phyloP scores from a whole-genome alignment of 64 coral and sea anemone genomes.

The Trachythela sp. region DNA sequence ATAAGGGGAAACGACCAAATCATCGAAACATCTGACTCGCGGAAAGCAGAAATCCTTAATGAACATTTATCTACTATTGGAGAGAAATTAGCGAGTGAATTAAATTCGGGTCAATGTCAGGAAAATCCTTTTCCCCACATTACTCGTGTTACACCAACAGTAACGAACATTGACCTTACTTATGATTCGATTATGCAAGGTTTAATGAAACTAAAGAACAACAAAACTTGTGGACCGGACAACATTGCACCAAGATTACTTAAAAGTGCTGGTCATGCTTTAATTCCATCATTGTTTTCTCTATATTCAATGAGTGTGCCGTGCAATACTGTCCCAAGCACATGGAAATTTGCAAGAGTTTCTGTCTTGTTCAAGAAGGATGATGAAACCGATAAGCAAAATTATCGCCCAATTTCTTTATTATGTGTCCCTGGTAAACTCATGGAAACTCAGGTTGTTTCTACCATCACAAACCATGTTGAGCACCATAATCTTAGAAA shows the following conservation, averaged over 20 bases:
- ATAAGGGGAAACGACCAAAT: background rate
- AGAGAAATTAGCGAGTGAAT: conserved; percentile 13
- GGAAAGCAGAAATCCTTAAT: conserved; percentile 12
- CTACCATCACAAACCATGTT: too few species aligned
- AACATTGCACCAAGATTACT: conserved; percentile 23
- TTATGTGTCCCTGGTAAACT: too few species aligned
- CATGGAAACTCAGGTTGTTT: too few species aligned
- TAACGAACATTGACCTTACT: conserved; percentile 24
- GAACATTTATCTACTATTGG: background rate
- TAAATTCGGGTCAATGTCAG: background rate
- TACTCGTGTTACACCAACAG: conserved; percentile 2
- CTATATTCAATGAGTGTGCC: too few species aligned
- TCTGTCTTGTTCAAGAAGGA: too few species aligned
- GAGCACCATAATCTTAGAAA: too few species aligned
- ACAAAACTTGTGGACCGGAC: conserved; percentile 30
- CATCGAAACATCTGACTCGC: background rate
- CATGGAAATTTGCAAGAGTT: too few species aligned
- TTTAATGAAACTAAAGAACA: background rate
- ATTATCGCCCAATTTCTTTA: too few species aligned
- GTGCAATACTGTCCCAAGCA: too few species aligned
- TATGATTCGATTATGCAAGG: background rate
- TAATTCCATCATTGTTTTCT: too few species aligned
- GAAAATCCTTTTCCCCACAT: background rate
- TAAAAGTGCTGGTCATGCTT: too few species aligned
- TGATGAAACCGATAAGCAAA: too few species aligned